Evolutionary conservation across 92 coral and sea anemone genomes (phyloP).

Genomic region (Desmophyllum pertusum): DNA sequence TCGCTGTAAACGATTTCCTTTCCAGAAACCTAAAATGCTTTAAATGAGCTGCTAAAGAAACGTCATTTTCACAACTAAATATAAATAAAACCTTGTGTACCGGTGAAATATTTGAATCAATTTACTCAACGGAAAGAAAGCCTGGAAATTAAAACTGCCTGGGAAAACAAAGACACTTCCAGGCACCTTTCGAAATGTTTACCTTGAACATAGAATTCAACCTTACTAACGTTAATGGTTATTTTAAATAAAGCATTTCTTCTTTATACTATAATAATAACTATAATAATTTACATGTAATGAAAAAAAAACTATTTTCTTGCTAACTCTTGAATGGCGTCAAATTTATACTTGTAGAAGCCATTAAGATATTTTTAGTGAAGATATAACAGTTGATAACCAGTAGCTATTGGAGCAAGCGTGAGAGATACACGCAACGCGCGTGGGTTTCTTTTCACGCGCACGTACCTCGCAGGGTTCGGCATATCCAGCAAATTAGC

Average conservation of each 20-base stretch:
- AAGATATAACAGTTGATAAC: not conserved
- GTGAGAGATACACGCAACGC: not conserved
- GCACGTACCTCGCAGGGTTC: not conserved
- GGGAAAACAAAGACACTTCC: not conserved
- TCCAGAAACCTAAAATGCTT: not conserved
- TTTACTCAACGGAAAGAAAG: not conserved
- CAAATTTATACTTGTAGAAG: not conserved
- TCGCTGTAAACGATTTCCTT: not conserved
- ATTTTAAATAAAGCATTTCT: not conserved
- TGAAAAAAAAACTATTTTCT: not conserved
- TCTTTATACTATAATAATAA: not conserved
- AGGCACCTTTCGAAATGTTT: not conserved
- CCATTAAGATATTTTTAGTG: not conserved
- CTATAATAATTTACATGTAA: not conserved
- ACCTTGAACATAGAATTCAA: not conserved
- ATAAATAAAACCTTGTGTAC: slow-evolving; percentile 5
- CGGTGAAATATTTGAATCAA: not conserved
- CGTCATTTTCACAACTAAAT: not conserved
- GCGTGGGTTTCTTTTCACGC: not conserved
- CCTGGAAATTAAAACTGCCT: not conserved
- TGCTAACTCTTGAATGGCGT: not conserved
- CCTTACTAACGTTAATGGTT: not conserved
- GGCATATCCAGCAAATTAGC: not conserved
- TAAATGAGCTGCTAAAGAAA: not conserved
- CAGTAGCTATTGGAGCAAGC: not conserved